Percentiles rank a stretch among this genome's conserved stretches.
These are phyloP conservation scores for Pseudomyrmex cubaensis DNA, from an alignment of 1,140 invertebrate species.

Conservation along the genomic window DNA sequence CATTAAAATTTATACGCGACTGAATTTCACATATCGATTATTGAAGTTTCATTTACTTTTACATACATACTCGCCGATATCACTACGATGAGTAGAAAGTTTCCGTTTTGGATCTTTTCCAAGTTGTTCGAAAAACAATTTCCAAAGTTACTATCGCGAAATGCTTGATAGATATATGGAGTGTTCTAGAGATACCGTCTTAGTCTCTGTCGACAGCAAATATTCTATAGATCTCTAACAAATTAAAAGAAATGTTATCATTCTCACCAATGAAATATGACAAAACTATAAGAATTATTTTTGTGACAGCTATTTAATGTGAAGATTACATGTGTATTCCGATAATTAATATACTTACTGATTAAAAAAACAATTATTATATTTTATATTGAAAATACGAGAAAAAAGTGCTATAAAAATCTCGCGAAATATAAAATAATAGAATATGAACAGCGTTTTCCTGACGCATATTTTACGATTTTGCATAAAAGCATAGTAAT, in stretches of 20 bases:
- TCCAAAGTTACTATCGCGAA: constrained; percentile 44
- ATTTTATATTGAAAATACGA: too few species aligned
- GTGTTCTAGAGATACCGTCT: neutral
- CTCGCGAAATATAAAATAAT: too few species aligned
- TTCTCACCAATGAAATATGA: neutral
- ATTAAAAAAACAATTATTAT: too few species aligned
- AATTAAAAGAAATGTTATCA: constrained; percentile 20
- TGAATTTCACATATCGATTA: constrained; percentile 23
- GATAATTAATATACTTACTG: too few species aligned
- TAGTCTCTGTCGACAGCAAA: neutral
- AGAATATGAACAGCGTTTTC: too few species aligned
- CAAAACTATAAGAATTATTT: too few species aligned
- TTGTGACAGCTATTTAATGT: too few species aligned
- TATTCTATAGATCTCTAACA: neutral
- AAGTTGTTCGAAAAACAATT: constrained; percentile 53
- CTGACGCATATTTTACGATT: too few species aligned
- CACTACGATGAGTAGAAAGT: neutral
- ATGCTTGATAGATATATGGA: constrained; percentile 43
- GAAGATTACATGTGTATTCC: too few species aligned
- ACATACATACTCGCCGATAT: constrained; percentile 1
- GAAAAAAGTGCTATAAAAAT: too few species aligned
- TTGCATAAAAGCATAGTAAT: neutral
- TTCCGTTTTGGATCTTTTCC: constrained; percentile 37
- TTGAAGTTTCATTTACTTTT: constrained; percentile 24
- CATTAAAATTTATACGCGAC: constrained; percentile 9